Base-by-base conservation (phyloP, 2,888 invertebrate genomes). In the Atherix ibis region DNA sequence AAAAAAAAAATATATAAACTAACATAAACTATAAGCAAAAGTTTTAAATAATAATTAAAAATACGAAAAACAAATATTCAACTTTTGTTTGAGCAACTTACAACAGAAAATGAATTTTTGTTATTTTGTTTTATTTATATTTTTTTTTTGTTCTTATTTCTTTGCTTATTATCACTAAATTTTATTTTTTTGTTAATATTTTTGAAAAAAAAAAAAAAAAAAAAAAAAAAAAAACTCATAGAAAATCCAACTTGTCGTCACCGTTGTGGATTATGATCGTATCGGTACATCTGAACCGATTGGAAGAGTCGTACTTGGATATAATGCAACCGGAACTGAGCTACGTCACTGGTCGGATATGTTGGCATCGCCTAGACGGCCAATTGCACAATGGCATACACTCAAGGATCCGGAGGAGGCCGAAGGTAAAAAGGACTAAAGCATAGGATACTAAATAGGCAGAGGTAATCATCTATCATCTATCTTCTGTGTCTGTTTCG, bases 351-450 rank as follows among this genome's bases (percentile, higher is more conserved):
- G 98, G 98, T 95, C 95, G 45, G 98, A 98, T 65, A 98, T 98
- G 98, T 67, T 98, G 65, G 97, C 98, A 51, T 94, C 94, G 50
- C 98, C 98, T 28, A 76, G 98, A 54, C 80, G 98, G 62, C 98
- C 98, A 40, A 98, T 98, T 53, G 97, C 97, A 50, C 97, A 98
- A 64, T 98, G 98, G 98, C 98, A 98, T 63, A 95, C 97, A 45
- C 79, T 98, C 47, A 94, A 94, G 66, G 95, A 95, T 65, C 84
- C 95, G 49, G 87, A 97, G 62, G 92, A 97, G 46, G 58, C 58
- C 42, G 60, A 60, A 34, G 40, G 38, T 14, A 45, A 45, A 27
- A 45, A 45, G 32, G 44, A 44, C 33, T 44, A 44, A 40, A 19
- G 22, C 27, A 24, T 9, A 12, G 6, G 31, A 22, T 25, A 18